Conservation (phyloP, 2,888 invertebrate species). For the Drosophila atroscutellata region DNA sequence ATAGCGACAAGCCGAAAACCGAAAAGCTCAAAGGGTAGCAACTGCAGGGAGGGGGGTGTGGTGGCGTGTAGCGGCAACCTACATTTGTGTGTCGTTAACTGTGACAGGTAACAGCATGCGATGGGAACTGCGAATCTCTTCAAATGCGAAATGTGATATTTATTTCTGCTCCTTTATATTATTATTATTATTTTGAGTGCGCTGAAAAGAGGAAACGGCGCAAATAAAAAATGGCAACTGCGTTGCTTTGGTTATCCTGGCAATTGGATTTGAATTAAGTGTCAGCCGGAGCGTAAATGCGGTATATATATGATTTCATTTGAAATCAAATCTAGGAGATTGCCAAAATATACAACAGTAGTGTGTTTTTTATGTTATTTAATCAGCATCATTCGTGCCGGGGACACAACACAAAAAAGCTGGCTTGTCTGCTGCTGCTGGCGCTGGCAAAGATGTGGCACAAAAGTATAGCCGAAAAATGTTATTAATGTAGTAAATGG, state of each 20-base stretch:
- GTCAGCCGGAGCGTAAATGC: constrained; percentile 34
- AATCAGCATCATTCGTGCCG: no score
- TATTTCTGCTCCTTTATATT: constrained; percentile 9
- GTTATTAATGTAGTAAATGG: no score
- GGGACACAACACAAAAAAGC: no score
- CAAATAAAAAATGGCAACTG: constrained; percentile 1
- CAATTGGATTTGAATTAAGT: constrained; percentile 49
- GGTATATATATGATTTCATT: constrained; percentile 1
- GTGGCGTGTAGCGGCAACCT: not conserved
- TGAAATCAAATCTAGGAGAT: not conserved
- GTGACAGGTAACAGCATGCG: constrained; percentile 52
- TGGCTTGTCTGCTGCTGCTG: no score
- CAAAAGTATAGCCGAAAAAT: no score
- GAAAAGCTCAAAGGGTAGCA: not conserved
- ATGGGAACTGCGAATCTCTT: constrained; percentile 21
- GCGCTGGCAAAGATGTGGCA: no score
- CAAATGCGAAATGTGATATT: constrained; percentile 62
- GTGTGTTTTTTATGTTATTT: no score
- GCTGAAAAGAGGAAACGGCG: not conserved
- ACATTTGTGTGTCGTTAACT: constrained; percentile 60
- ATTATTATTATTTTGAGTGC: constrained; percentile 8
- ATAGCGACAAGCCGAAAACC: constrained; percentile 45
- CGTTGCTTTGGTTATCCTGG: constrained; percentile 43
- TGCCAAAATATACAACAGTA: not conserved
- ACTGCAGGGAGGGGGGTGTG: not conserved